Conservation (phyloP, 2,113 vertebrate genomes). For the Fregetta grallaria region DNA sequence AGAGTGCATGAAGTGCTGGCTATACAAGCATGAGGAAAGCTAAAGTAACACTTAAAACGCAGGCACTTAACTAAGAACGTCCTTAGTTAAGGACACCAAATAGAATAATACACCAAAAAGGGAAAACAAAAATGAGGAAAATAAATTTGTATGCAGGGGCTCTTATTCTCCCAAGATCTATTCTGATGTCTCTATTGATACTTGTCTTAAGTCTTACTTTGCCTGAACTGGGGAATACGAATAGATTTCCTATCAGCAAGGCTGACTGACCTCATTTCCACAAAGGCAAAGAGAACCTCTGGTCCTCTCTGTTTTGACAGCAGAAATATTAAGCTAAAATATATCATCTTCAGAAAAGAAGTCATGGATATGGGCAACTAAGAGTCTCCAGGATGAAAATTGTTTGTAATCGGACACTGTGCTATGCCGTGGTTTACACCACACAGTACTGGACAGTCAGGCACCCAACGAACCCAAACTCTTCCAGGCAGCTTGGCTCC, state of each 20-base stretch:
- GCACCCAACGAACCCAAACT: not conserved
- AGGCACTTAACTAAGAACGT: not conserved
- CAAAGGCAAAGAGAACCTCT: not conserved
- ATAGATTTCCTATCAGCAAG: not conserved
- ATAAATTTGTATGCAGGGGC: not conserved
- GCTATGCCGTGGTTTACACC: not conserved
- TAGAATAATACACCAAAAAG: not conserved
- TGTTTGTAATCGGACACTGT: not conserved
- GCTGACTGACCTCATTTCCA: not conserved
- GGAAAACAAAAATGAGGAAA: not conserved
- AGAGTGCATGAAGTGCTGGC: not conserved
- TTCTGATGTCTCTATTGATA: not conserved
- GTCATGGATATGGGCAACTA: not conserved
- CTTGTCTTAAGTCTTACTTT: not conserved
- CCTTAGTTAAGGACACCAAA: not conserved
- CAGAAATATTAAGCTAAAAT: not conserved
- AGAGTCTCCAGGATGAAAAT: not conserved
- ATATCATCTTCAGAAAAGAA: not conserved
- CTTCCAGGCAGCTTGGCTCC: slow-evolving; percentile 37
- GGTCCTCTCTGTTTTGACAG: not conserved
- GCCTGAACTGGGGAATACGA: not conserved
- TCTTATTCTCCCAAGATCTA: not conserved
- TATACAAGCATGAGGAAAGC: not conserved
- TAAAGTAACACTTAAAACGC: not conserved
- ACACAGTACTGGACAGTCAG: not conserved